Conservation (phyloP, 1,140 invertebrate species). For the Caerostris extrusa region DNA sequence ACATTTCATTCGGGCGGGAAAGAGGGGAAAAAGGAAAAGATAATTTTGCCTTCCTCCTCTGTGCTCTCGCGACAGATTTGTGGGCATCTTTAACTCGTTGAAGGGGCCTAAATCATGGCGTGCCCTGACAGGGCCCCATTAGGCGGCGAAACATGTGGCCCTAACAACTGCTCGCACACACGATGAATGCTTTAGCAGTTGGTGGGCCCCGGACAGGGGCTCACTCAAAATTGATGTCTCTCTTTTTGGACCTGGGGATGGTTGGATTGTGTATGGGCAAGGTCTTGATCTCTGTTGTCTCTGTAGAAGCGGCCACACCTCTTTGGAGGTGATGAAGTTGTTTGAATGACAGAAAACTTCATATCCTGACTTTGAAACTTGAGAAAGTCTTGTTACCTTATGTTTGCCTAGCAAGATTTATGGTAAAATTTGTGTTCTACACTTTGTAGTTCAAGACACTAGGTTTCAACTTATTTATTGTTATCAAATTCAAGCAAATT, state of each 20-base stretch:
- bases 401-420: too few relatives aligned
- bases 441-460: too few relatives aligned
- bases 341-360: neutral
- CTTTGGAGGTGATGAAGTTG: neutral
- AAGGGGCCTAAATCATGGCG: constrained; percentile 71
- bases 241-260: constrained; percentile 8
- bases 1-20: constrained; percentile 57
- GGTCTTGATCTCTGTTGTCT: neutral
- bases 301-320: neutral
- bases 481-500: too few relatives aligned
- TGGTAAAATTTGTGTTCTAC: too few relatives aligned
- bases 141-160: constrained; percentile 73
- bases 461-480: too few relatives aligned
- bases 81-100: constrained; percentile 76
- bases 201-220: constrained; percentile 65
- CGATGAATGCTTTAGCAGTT: constrained; percentile 75
- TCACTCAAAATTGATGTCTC: constrained; percentile 62
- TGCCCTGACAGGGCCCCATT: constrained; percentile 74
- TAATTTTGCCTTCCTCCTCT: constrained; percentile 40
- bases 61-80: constrained; percentile 64
- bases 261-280: neutral
- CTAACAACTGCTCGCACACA: constrained; percentile 66
- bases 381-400: too few relatives aligned
- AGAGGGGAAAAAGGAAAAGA: constrained; percentile 23
- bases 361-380: too few relatives aligned